Base-by-base conservation (phyloP, 37 sponge, comb jelly and placozoan genomes). In the Cladorhizidae sp. region DNA sequence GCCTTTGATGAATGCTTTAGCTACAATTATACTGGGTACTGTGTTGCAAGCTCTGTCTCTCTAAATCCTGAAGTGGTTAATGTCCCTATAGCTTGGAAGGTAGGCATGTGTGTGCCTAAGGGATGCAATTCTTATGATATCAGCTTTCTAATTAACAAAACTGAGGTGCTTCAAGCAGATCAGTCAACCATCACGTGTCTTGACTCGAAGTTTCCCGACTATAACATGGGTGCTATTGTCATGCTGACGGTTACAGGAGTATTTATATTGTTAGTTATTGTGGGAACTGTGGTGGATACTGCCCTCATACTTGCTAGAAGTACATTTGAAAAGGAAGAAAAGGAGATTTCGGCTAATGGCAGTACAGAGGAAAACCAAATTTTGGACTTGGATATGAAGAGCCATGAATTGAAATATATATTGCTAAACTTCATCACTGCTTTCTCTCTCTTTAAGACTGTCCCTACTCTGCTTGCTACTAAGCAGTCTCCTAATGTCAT, bases 381-480 rank as follows among this genome's bases (percentile, higher is more conserved):
- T n/a, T n/a, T n/a, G n/a, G 51, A 36, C 36, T 5, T 28, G 29
- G 8, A 6, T 52, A 74, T 7, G 9, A 33, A 37, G 39, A 35
- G 8, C 6, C 77, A 22, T 59, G 45, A 29, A 42, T n/a, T 9
- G 59, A 76, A n/a, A 57, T 8, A 40, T 39, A 11, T 7, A 57
- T 69, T 54, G 1, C 49, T 74, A 8, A 78, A 82, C 17, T 59
- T 64, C 12, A 39, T 83, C 8, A 43, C 37, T 25, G 79, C 83
- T 14, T 92, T 92, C 59, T 92, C 93, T 35, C 79, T 92, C 17
- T 82, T 79, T 72, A 88, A 84, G 39, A 92, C 63, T 69, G 42
- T 88, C 14, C 70, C 77, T 7, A 57, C 62, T 20, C 43, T 92
- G 41, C 33, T 93, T 49, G 59, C 84, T 41, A 93, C 90, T 9